Evolutionary conservation across 2,797 vertebrate genomes (phyloP), one percentile per base, ranked within the genome.

Genomic region (Hephaestus fuliginosus): DNA sequence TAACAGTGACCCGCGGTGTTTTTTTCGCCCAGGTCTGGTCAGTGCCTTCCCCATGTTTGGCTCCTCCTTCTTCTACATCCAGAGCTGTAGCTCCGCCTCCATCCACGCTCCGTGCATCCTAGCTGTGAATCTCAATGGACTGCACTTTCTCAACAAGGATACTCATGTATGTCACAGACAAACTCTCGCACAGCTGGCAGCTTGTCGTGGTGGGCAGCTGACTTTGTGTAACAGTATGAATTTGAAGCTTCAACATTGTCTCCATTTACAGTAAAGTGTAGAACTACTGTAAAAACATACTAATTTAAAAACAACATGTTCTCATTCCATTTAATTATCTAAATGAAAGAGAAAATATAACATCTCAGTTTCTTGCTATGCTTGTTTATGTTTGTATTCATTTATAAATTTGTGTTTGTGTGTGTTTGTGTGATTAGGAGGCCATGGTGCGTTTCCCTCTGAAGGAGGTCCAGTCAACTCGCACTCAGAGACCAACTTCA

Each of bases 1-100:
- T 13, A 18, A 18, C 74, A 39, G 4, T 58, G 6, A 82, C 2
- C 3, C 22, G 53, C 68, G 2, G 8, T 77, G 25, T 71, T 1
- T 13, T 74, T 83, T 66, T 55, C 36, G 11, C 9, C 43, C 90
- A 99, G 98, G 98, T 70, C 96, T 99, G 81, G 96, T 99, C 86
- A 99, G 98, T 0, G 97, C 97, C 79, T 97, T 96, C 80, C 96
- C 97, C 68, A 97, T 98, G 97, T 99, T 99, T 0, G 98, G 98
- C 43, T 99, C 98, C 0, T 97, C 98, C 55, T 99, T 99, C 95
- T 99, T 99, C 96, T 98, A 97, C 95, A 95, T 99, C 90, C 97
- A 98, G 91, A 99, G 97, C 92, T 98, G 97, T 74, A 97, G 97
- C 91, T 97, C 96, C 30, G 83, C 90, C 0, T 86, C 96, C 11